phyloP scores from a whole-genome alignment of 2,797 vertebrate species.

The Onychomys torridus region DNA sequence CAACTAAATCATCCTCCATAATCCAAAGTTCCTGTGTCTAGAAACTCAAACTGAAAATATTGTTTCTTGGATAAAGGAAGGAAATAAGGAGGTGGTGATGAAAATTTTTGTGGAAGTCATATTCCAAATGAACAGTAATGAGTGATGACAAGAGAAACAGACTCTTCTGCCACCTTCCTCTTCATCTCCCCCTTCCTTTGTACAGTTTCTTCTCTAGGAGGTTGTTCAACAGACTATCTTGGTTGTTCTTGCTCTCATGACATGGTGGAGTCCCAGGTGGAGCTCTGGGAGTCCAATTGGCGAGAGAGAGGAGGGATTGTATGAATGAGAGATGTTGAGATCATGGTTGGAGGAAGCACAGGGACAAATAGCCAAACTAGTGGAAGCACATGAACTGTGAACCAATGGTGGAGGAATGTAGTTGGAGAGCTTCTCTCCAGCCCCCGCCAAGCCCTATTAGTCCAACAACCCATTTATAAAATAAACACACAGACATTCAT shows the following conservation, averaged over 20 bases:
- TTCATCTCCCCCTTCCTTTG: accelerated
- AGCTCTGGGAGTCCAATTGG: too few relatives aligned
- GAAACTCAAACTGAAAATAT: neutral
- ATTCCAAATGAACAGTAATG: neutral
- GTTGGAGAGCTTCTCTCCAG: too few relatives aligned
- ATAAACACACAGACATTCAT: too few relatives aligned
- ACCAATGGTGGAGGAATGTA: too few relatives aligned
- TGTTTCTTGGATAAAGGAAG: neutral
- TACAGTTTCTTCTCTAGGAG: neutral
- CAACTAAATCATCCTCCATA: neutral
- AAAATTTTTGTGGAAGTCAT: neutral
- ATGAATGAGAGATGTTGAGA: too few relatives aligned
- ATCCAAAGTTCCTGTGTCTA: neutral
- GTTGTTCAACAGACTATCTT: neutral
- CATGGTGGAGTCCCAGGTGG: too few relatives aligned
- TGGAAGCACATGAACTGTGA: too few relatives aligned
- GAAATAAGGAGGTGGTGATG: neutral
- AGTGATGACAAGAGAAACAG: neutral
- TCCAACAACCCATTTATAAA: too few relatives aligned
- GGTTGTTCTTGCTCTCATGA: neutral
- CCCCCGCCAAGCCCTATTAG: too few relatives aligned
- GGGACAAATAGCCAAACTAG: too few relatives aligned
- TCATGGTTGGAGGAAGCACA: too few relatives aligned
- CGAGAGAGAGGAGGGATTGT: too few relatives aligned
- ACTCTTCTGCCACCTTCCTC: neutral